phyloP scores from a whole-genome alignment of 2,797 vertebrate species.

The Lemur catta region DNA sequence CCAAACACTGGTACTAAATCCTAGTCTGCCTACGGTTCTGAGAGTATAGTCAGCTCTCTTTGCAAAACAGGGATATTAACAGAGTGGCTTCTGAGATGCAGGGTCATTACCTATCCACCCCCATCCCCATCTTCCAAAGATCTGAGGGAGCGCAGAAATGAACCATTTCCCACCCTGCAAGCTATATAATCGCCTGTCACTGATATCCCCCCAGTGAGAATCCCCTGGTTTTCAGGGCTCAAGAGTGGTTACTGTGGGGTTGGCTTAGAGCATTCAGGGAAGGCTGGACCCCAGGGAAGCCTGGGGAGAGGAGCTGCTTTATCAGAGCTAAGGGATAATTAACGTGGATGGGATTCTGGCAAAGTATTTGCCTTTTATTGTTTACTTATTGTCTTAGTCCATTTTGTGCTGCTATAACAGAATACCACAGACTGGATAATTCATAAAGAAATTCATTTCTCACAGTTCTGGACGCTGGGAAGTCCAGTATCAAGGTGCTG shows the following conservation, averaged over 20 bases:
- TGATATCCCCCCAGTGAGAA: neutral
- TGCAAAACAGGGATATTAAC: neutral
- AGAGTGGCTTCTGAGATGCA: neutral
- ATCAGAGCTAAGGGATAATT: neutral
- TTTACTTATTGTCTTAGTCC: neutral
- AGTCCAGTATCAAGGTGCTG: neutral
- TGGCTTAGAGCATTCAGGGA: neutral
- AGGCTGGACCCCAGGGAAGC: neutral
- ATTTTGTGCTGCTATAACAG: neutral
- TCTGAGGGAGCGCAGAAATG: neutral
- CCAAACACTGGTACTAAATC: neutral
- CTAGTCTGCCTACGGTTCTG: neutral
- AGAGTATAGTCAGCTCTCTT: neutral
- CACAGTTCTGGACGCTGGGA: neutral
- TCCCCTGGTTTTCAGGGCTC: accelerated
- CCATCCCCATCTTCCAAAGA: neutral
- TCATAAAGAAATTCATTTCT: neutral
- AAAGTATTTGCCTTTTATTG: neutral
- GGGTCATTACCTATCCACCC: too few relatives aligned
- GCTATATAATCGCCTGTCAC: neutral
- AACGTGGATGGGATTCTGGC: neutral
- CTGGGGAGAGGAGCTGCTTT: neutral
- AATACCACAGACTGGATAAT: neutral
- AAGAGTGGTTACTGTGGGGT: neutral
- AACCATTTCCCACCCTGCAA: neutral